Conservation (phyloP, 2,888 invertebrate species). For the Caenorhabditis sinica region DNA sequence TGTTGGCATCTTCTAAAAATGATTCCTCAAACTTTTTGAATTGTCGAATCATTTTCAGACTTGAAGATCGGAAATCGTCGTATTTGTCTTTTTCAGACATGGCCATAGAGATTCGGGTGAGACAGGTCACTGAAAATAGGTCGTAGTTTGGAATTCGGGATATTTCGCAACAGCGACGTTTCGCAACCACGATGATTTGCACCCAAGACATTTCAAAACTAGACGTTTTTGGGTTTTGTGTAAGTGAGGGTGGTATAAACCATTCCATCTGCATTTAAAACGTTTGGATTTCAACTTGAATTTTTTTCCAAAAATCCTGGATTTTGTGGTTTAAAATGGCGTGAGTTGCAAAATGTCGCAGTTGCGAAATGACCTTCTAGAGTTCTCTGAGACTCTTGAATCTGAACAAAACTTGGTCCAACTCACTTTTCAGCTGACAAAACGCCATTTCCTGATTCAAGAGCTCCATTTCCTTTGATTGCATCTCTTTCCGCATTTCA, state of each 20-base stretch:
- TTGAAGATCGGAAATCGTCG: background rate
- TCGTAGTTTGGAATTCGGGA: background rate
- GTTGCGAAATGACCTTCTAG: too few species aligned
- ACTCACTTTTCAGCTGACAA: conserved; percentile 1
- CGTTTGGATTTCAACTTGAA: too few species aligned
- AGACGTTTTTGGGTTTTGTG: too few species aligned
- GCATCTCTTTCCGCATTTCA: background rate
- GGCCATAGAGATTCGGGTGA: background rate
- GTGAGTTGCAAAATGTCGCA: too few species aligned
- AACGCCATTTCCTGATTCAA: conserved; percentile 2
- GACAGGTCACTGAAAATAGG: background rate
- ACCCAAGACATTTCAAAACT: background rate
- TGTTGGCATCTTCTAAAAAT: background rate
- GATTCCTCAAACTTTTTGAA: conserved; percentile 7
- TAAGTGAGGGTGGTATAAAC: too few species aligned
- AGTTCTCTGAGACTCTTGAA: too few species aligned
- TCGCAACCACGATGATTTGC: background rate
- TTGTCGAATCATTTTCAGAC: background rate
- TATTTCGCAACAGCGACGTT: background rate
- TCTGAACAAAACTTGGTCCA: too few species aligned
- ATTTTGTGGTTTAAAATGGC: too few species aligned
- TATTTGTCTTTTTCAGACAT: background rate
- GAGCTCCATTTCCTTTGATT: background rate
- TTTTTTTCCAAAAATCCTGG: too few species aligned
- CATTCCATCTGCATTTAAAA: too few species aligned